phyloP scores from a whole-genome alignment of 2,797 vertebrate species.

The Dendrocincla tyrannina region DNA sequence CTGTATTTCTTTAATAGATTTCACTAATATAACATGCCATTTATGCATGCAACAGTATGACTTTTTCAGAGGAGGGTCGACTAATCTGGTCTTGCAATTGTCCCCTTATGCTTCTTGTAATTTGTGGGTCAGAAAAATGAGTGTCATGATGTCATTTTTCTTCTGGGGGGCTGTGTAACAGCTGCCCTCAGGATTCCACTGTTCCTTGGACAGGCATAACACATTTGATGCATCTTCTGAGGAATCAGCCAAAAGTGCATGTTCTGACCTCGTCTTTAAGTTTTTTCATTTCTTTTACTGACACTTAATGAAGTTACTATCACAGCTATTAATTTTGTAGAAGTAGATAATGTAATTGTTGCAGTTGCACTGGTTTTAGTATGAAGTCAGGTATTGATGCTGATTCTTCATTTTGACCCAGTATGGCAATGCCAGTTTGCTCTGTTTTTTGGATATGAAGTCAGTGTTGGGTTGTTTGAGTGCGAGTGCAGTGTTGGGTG shows the following conservation, averaged over 20 bases:
- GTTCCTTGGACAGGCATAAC: not conserved
- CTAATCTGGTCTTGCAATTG: not conserved
- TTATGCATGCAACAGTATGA: not conserved
- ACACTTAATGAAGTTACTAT: slow-evolving; percentile 39
- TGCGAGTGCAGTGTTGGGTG: not conserved
- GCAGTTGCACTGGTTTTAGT: not conserved
- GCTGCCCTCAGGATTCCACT: not conserved
- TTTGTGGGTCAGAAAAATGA: not conserved
- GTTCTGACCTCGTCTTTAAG: slow-evolving; percentile 34
- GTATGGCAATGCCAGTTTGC: not conserved
- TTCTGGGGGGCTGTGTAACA: not conserved
- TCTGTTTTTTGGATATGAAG: not conserved
- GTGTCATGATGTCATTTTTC: not conserved
- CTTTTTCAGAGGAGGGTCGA: not conserved
- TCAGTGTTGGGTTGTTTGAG: not conserved
- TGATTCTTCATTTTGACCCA: not conserved
- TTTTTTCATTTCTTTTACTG: slow-evolving; percentile 30
- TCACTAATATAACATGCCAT: not conserved
- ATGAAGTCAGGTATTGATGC: not conserved
- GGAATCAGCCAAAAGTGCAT: slow-evolving; percentile 30
- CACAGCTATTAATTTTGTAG: slow-evolving; percentile 9
- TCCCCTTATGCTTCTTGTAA: not conserved
- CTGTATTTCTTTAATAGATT: not conserved
- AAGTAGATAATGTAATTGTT: slow-evolving; percentile 14
- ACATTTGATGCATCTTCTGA: not conserved